Conservation (phyloP, 2,888 invertebrate species). For the Ectemnius cavifrons region DNA sequence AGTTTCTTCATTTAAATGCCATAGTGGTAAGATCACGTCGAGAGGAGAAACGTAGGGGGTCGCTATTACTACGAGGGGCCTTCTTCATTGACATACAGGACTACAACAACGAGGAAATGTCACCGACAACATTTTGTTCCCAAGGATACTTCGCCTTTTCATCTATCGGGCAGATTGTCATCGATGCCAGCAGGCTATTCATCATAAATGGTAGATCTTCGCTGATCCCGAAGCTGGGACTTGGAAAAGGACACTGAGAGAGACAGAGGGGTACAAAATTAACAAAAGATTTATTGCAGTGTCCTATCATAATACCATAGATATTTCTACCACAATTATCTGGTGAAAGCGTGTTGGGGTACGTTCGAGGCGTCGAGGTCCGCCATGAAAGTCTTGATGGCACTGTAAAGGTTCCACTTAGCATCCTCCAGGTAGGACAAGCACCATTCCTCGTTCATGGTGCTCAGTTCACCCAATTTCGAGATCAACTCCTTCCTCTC, state of each 20-base stretch:
- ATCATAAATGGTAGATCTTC: no score
- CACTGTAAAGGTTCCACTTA: conserved; percentile 69
- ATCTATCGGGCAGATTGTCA: no score
- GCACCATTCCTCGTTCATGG: conserved; percentile 66
- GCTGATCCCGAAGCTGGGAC: no score
- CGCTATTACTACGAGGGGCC: neutral
- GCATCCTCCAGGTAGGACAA: conserved; percentile 62
- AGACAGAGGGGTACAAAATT: no score
- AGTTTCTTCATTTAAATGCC: conserved; percentile 52
- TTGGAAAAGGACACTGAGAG: no score
- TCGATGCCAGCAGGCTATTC: no score
- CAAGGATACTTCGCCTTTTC: no score
- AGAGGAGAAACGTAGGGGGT: conserved; percentile 7
- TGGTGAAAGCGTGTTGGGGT: conserved; percentile 67
- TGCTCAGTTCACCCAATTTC: conserved; percentile 66
- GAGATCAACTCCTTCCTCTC: conserved; percentile 69
- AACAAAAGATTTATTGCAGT: no score
- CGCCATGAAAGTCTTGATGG: conserved; percentile 69
- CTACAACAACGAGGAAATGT: conserved; percentile 2
- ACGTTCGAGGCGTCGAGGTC: conserved; percentile 67
- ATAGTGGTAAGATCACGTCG: conserved; percentile 52
- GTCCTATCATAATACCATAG: no score
- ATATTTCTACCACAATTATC: conserved; percentile 9
- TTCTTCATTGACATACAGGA: conserved; percentile 2
- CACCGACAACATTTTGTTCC: no score